Evolutionary conservation across 2,113 vertebrate genomes (phyloP).

Genomic region (Salvator merianae): DNA sequence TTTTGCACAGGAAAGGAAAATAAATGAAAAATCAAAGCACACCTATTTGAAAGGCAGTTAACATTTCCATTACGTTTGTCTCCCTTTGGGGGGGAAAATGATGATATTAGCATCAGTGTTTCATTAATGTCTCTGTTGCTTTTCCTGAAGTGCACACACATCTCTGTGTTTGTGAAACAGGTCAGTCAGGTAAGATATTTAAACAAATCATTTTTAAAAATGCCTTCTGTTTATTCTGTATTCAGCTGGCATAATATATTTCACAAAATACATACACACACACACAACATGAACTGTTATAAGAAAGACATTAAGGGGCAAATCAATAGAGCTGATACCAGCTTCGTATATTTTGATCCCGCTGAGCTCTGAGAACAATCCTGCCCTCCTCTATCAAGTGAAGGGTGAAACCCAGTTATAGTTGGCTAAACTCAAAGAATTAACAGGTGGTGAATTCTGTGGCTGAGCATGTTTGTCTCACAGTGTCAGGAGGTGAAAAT

Average conservation of each 20-base stretch:
- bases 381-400: conserved; percentile 46
- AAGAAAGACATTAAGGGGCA: conserved; percentile 58
- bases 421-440: conserved; percentile 23
- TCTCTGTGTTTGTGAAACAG: too few species aligned
- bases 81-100: background rate
- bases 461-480: background rate
- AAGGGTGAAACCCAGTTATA: conserved; percentile 25
- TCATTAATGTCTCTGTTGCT: background rate
- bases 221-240: too few species aligned
- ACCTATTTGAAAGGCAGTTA: conserved; percentile 2
- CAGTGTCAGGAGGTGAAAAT: background rate
- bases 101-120: background rate
- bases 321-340: conserved; percentile 63
- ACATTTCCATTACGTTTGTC: background rate
- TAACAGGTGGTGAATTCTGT: background rate
- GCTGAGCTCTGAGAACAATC: conserved; percentile 60
- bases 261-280: conserved; percentile 34
- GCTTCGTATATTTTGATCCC: conserved; percentile 63
- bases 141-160: background rate
- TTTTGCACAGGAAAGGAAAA: conserved; percentile 21
- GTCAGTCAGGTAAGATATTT: too few species aligned
- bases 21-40: conserved; percentile 23
- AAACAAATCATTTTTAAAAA: too few species aligned
- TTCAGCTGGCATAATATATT: conserved; percentile 39
- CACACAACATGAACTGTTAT: conserved; percentile 50